Base-by-base conservation (phyloP, 2,888 invertebrate genomes). In the Hydropsyche betteni region DNA sequence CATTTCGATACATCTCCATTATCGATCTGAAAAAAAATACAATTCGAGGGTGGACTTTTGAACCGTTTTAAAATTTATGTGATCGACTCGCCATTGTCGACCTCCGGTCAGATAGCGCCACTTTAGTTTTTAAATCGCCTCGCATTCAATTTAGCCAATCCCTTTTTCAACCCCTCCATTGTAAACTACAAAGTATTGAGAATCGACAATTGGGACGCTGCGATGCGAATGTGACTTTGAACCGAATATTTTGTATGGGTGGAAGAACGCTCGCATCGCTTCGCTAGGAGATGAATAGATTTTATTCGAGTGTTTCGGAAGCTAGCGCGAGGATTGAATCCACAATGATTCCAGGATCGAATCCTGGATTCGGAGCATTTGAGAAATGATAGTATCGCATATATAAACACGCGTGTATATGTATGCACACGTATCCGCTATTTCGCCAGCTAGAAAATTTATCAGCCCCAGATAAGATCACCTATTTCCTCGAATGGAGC, bases 101-200 rank as follows among this genome's bases (percentile, higher is more conserved):
- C 55, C 71, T 58, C 69, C 76, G 78, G 76, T 78, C 79, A 79
- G 79, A 79, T 79, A 79, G 75, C 79, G 75, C 75, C 76, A 79
- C 79, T 79, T 76, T 79, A 79, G 79, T 79, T 79, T 78, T 79
- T 77, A 79, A 77, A 79, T 79, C 76, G 77, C 79, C 79, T 74
- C 79, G 72, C 75, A 77, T 77, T 69, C 77, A 73, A 74, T 75
- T 68, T 73, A 61, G 75, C 75, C 44, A 34, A 69, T 44, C 76
- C 76, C 74, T 76, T 68, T 69, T 70, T 58, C 68, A 64, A 51
- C n/a, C 36, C 12, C 34, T 71, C 76, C 74, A 77, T 79, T 79
- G 79, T 79, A 79, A 76, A 77, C 73, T 79, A 79, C 79, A 79
- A 79, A 76, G 79, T 77, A 79, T 79, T 77, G 77, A 76, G 74